Conservation (phyloP, 2,797 vertebrate species). For the Meriones psammophilus region DNA sequence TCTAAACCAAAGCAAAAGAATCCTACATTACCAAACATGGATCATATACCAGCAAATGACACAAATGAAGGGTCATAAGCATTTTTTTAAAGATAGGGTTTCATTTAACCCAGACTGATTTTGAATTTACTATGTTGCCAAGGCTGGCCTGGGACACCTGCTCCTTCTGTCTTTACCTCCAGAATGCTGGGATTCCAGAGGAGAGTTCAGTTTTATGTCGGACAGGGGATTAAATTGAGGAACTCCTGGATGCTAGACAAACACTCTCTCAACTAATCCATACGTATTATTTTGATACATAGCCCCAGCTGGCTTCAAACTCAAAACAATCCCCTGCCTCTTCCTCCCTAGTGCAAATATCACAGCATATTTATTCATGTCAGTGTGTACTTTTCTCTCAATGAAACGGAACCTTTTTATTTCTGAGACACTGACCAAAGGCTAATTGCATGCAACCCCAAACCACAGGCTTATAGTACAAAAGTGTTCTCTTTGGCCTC, state of each 20-base stretch:
- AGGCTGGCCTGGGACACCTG: neutral
- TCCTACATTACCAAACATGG: neutral
- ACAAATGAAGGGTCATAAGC: neutral
- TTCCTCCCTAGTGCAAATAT: neutral
- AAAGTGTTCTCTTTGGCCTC: neutral
- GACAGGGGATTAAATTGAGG: neutral
- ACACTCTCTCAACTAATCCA: neutral
- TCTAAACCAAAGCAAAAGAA: neutral
- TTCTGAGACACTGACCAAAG: neutral
- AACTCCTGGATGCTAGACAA: neutral
- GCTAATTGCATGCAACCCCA: neutral
- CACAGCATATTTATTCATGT: neutral
- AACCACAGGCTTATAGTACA: neutral
- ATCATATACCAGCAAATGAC: neutral
- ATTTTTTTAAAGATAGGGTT: neutral
- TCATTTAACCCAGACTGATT: neutral
- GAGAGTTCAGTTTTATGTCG: neutral
- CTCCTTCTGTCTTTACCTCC: neutral
- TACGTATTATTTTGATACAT: neutral
- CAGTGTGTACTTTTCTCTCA: neutral
- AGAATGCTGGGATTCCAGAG: neutral
- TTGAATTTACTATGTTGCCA: neutral
- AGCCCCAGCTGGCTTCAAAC: neutral
- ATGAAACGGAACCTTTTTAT: neutral
- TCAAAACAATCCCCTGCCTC: neutral